phyloP scores from a whole-genome alignment of 2,113 vertebrate species.

The Onychorhynchus coronatus region DNA sequence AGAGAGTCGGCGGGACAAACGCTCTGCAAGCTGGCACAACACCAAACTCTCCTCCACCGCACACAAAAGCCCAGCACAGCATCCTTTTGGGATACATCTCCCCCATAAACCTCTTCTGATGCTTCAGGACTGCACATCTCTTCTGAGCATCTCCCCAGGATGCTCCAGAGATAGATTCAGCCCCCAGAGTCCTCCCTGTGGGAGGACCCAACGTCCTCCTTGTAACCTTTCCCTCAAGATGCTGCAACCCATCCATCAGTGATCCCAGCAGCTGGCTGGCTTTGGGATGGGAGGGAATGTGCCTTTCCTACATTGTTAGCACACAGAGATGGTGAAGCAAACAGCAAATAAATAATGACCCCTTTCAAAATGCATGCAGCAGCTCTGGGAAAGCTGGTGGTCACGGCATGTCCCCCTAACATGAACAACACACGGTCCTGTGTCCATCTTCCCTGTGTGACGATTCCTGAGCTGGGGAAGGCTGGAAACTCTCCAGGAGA shows the following conservation, averaged over 20 bases:
- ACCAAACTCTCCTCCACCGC: neutral
- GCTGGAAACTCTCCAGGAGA: neutral
- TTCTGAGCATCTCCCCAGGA: neutral
- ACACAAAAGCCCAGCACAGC: neutral
- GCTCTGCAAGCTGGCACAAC: fast-evolving
- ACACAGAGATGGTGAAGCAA: fast-evolving
- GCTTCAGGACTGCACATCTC: neutral
- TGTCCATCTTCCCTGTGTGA: fast-evolving
- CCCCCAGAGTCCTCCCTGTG: neutral
- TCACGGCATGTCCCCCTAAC: neutral
- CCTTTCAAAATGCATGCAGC: neutral
- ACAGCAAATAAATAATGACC: neutral
- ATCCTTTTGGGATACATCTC: neutral
- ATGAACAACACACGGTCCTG: neutral
- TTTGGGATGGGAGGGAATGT: neutral
- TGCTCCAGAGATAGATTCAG: neutral
- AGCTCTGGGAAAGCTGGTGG: neutral
- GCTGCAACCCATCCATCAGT: neutral
- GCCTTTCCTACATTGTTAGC: neutral
- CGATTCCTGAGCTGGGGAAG: neutral
- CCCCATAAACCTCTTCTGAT: neutral
- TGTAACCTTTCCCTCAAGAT: neutral
- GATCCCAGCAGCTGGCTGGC: neutral
- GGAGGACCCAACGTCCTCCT: fast-evolving
- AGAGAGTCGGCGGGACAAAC: fast-evolving